A percentile compares a stretch with the other conserved stretches of the same genome.
Conservation (phyloP, 2,888 invertebrate genomes). For the Endomychus coccineus region DNA sequence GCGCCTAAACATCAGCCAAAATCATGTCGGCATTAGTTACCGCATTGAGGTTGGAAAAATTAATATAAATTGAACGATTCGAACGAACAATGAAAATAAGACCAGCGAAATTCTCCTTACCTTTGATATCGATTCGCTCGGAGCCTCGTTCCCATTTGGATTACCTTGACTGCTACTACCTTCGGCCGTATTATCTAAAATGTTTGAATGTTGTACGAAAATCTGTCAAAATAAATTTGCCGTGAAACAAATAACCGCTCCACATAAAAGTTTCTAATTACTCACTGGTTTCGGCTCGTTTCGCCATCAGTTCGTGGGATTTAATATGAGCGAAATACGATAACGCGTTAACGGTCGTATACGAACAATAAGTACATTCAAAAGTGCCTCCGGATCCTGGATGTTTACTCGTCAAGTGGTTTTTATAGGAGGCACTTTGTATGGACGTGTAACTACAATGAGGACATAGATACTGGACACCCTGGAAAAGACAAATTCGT, state of each 20-base stretch:
- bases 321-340: constrained; percentile 48
- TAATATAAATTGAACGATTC: too few species aligned
- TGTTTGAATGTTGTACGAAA: too few species aligned
- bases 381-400: constrained; percentile 47
- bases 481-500: constrained; percentile 23
- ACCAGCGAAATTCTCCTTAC: too few species aligned
- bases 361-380: constrained; percentile 49
- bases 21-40: too few species aligned
- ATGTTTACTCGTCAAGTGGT: constrained; percentile 51
- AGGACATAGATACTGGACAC: constrained; percentile 51
- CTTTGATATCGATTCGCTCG: too few species aligned
- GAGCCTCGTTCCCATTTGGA: too few species aligned
- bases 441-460: constrained; percentile 63
- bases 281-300: constrained; percentile 2
- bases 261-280: background rate
- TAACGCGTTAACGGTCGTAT: constrained; percentile 51
- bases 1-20: too few species aligned
- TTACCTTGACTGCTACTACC: too few species aligned
- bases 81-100: too few species aligned
- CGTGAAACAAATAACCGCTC: background rate
- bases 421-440: constrained; percentile 61
- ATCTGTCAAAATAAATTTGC: background rate
- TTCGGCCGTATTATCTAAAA: too few species aligned
- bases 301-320: constrained; percentile 42
- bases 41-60: too few species aligned